Evolutionary conservation across 1,140 invertebrate species (phyloP).

Genomic region (Patella vulgata): DNA sequence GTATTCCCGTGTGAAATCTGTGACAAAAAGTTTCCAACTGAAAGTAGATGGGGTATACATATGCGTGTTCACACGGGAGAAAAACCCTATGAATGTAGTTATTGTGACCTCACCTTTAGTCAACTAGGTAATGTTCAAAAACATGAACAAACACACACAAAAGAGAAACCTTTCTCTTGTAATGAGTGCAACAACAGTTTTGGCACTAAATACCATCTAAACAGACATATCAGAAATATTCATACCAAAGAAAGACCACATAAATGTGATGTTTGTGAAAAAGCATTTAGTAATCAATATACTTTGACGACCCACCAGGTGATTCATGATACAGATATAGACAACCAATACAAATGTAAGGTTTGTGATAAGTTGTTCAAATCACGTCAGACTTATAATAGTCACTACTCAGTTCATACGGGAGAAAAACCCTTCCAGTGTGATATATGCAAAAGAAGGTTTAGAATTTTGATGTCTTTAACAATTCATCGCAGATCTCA

Average conservation of each 20-base stretch:
- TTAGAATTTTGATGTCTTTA: slow-evolving; percentile 13
- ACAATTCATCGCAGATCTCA: slow-evolving; percentile 23
- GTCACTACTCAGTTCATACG: slow-evolving; percentile 25
- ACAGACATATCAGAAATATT: slow-evolving; percentile 77
- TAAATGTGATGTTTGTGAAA: slow-evolving; percentile 72
- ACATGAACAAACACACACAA: slow-evolving; percentile 28
- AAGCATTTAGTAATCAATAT: slow-evolving; percentile 30
- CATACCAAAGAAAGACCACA: slow-evolving; percentile 85
- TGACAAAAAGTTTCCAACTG: slow-evolving; percentile 24
- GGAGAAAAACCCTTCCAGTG: slow-evolving; percentile 32
- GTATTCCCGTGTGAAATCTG: too few species aligned
- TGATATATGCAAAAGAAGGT: slow-evolving; percentile 22
- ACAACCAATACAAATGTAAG: too few species aligned
- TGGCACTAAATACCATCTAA: slow-evolving; percentile 85
- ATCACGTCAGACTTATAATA: slow-evolving; percentile 74
- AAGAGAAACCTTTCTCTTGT: slow-evolving; percentile 39
- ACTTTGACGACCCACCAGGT: slow-evolving; percentile 32
- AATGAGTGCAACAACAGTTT: slow-evolving; percentile 91
- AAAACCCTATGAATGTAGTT: slow-evolving; percentile 27
- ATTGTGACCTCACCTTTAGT: slow-evolving; percentile 24
- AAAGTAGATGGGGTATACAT: slow-evolving; percentile 9
- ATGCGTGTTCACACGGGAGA: slow-evolving; percentile 19
- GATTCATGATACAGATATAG: slow-evolving; percentile 25
- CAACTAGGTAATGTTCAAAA: slow-evolving; percentile 15
- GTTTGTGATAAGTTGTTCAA: slow-evolving; percentile 93